phyloP scores from a whole-genome alignment of 2,797 vertebrate genomes.

The Buphagus erythrorhynchus region DNA sequence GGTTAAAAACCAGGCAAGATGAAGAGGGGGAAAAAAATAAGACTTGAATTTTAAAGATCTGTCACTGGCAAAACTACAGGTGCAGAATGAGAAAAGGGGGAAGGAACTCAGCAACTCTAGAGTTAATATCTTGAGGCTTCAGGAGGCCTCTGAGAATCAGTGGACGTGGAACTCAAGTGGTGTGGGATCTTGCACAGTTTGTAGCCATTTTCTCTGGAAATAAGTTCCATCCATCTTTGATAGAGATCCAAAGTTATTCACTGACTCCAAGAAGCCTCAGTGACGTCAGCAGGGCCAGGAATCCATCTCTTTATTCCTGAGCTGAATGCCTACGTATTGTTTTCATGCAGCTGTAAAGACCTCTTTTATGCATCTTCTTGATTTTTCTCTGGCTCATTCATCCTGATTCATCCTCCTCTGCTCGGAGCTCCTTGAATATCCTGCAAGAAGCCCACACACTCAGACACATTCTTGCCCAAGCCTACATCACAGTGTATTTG shows the following conservation, averaged over 20 bases:
- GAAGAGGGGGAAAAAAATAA: not conserved
- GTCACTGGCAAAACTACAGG: not conserved
- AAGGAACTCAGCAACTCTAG: not conserved
- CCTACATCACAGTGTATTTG: constrained; percentile 26
- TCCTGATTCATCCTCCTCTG: constrained; percentile 58
- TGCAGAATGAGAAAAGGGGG: not conserved
- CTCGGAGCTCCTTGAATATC: constrained; percentile 58
- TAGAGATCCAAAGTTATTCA: constrained; percentile 14
- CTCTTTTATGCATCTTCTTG: constrained; percentile 33
- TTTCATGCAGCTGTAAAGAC: constrained; percentile 58
- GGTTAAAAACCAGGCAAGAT: not conserved
- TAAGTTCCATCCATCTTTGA: not conserved
- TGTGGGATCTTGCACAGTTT: not conserved
- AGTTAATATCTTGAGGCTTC: not conserved
- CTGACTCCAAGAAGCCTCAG: constrained; percentile 6
- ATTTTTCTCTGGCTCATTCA: constrained; percentile 52
- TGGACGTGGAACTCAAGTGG: not conserved
- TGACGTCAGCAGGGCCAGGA: constrained; percentile 10
- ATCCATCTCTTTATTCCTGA: constrained; percentile 16
- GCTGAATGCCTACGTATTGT: constrained; percentile 46
- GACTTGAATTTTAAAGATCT: not conserved
- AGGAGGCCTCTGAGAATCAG: not conserved
- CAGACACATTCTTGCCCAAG: constrained; percentile 42
- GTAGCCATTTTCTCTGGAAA: not conserved
- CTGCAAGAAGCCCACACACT: constrained; percentile 55